These are phyloP conservation scores for Neodiprion virginianus DNA, from an alignment of 1,140 invertebrate species.

Conservation along the genomic window DNA sequence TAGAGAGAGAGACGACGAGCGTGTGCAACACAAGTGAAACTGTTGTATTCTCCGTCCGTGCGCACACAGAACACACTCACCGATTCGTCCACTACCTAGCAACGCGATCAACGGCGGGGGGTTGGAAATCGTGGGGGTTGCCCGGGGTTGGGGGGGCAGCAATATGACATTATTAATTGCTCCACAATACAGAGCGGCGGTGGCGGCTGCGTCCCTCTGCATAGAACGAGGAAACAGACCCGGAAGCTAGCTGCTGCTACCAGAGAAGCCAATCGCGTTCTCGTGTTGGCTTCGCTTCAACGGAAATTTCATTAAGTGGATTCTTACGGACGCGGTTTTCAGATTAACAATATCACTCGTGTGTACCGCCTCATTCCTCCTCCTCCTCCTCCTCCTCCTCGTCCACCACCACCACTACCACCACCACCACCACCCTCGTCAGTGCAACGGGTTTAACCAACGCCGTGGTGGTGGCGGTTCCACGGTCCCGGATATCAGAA, in stretches of 20 bases:
- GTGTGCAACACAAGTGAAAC: too few relatives aligned
- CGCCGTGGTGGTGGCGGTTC: too few relatives aligned
- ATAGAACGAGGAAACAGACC: conserved; percentile 16
- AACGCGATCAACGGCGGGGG: too few relatives aligned
- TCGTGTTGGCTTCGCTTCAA: conserved; percentile 29
- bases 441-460: neutral
- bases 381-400: neutral
- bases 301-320: conserved; percentile 58
- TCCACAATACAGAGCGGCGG: conserved; percentile 44
- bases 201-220: conserved; percentile 8
- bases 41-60: too few relatives aligned
- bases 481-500: neutral
- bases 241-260: conserved; percentile 31
- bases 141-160: conserved; percentile 26
- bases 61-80: too few relatives aligned
- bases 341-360: conserved; percentile 52
- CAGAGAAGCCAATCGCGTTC: conserved; percentile 42
- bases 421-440: neutral
- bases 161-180: conserved; percentile 59
- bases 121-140: too few relatives aligned
- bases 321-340: conserved; percentile 56
- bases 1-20: too few relatives aligned
- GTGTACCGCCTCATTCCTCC: too few relatives aligned
- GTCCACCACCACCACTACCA: neutral
- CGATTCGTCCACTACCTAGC: too few relatives aligned